Conservation (phyloP, 2,888 invertebrate species). For the Mythimna vitellina region DNA sequence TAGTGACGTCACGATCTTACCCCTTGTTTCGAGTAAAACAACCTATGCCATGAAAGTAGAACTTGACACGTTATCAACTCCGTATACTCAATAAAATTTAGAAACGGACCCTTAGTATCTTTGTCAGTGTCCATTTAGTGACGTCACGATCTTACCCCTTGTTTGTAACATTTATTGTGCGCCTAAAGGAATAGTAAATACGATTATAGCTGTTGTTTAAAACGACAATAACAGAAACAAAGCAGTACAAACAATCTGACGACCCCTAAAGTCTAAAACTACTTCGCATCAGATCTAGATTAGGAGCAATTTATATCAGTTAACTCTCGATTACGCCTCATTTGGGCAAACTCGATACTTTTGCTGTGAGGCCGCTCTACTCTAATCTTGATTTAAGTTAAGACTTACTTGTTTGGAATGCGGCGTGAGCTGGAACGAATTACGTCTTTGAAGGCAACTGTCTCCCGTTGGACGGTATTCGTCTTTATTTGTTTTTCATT, state of each 20-base stretch:
- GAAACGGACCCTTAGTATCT: neutral
- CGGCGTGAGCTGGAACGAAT: conserved; percentile 21
- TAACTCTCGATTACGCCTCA: conserved; percentile 57
- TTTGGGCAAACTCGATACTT: conserved; percentile 58
- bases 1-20: neutral
- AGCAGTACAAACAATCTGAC: conserved; percentile 55
- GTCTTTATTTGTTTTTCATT: conserved; percentile 35
- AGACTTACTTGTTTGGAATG: conserved; percentile 54
- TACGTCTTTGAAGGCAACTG: conserved; percentile 20
- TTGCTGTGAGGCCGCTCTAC: conserved; percentile 39
- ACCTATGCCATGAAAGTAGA: neutral
- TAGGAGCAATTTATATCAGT: conserved; percentile 59
- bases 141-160: neutral
- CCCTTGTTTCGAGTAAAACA: neutral
- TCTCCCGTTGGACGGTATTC: conserved; percentile 14
- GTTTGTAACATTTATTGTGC: neutral
- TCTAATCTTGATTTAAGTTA: conserved; percentile 60
- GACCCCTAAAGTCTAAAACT: conserved; percentile 58
- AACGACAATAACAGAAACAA: conserved; percentile 50
- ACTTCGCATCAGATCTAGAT: conserved; percentile 51
- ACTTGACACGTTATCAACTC: neutral
- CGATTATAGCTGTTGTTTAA: conserved; percentile 26
- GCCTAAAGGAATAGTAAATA: conserved; percentile 7
- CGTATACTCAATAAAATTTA: neutral
- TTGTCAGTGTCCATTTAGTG: neutral